A percentile compares a stretch with the other conserved stretches of the same genome.
phyloP scores from a whole-genome alignment of 2,888 invertebrate species.

The Prenolepis imparis region DNA sequence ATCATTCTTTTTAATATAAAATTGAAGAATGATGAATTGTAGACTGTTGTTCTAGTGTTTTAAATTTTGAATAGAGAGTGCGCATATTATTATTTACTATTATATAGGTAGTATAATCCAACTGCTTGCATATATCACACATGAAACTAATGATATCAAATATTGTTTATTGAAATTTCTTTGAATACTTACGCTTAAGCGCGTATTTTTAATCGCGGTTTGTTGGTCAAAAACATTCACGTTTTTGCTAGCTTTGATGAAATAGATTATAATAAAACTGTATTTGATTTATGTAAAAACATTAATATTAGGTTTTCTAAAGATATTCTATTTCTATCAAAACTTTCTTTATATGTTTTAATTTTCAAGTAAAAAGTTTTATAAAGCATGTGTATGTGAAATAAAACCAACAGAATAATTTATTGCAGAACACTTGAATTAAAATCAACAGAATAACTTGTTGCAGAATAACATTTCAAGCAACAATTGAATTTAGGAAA shows the following conservation, averaged over 20 bases:
- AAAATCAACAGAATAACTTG: not conserved
- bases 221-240: not conserved
- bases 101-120: not conserved
- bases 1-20: no score
- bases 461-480: not conserved
- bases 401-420: not conserved
- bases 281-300: not conserved
- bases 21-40: no score
- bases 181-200: not conserved
- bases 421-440: not conserved
- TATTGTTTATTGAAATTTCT: not conserved
- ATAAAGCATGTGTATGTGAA: not conserved
- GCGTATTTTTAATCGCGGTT: not conserved
- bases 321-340: not conserved
- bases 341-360: not conserved
- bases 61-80: not conserved
- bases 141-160: not conserved
- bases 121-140: not conserved
- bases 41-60: no score
- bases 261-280: not conserved
- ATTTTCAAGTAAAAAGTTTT: not conserved
- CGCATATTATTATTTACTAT: not conserved
- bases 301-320: not conserved
- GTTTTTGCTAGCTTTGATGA: not conserved
- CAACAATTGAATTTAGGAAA: not conserved